Evolutionary conservation across 2,888 invertebrate species (phyloP), one percentile per base, ranked within the genome.

Genomic region (Dolomedes plantarius): DNA sequence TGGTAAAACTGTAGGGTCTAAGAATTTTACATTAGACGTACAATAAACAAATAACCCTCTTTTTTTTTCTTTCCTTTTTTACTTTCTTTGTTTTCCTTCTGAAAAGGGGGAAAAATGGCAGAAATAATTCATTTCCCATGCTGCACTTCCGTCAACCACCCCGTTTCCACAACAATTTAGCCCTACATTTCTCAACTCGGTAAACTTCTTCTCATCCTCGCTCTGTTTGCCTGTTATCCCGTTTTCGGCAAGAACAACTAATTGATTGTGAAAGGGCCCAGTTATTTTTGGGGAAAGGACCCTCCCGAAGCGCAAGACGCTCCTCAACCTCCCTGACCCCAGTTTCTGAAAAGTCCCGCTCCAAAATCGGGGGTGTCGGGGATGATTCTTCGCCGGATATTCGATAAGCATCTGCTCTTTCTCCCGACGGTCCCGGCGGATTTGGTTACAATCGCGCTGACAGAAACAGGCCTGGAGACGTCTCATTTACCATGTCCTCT

Each of bases 351-450:
- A 31, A 65, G 67, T 32, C 68, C 68, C 62, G 62, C 23, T 62
- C 62, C 6, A 2, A n/a, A 23, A 62, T 50, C 28, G 23, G 62
- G 41, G 19, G 64, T 65, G 46, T 23, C 29, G 36, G 67, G 31
- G 50, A 64, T 46, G n/a, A n/a, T 68, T 19, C 19, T 23, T 23
- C 32, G 68, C 73, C 29, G 46, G 75, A 73, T 71, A 77, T 29
- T 39, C 29, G 83, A 85, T 85, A 73, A 68, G 56, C 83, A 85
- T 85, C 77, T 85, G 83, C 56, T 77, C 73, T 67, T 68, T 78
- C 36, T 85, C 77, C 16, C 5, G 1, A 32, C n/a, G 27, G 6
- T 50, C 27, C 19, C 39, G 3, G 27, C 36, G 64, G 67, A 36
- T 85, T 62, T 27, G 13, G 39, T 77, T 85, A 73, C 83, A 75